phyloP scores from a whole-genome alignment of 1,140 invertebrate genomes.

The Zaprionus gabonicus region DNA sequence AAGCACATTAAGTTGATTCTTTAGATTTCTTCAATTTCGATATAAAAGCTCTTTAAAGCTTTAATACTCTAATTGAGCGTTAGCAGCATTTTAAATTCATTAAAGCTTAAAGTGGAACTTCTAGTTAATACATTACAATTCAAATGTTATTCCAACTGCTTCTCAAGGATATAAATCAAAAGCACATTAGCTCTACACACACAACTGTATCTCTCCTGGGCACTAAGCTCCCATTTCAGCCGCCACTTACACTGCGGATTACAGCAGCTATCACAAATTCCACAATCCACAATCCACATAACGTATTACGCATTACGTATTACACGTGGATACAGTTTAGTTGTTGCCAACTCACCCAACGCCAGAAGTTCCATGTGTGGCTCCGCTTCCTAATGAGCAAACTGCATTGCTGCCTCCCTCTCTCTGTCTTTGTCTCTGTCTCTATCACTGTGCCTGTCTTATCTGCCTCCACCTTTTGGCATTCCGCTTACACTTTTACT shows the following conservation, averaged over 20 bases:
- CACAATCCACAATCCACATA: constrained; percentile 12
- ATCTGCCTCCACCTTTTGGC: neutral
- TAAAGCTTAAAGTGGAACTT: too few relatives aligned
- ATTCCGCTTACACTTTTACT: constrained; percentile 55
- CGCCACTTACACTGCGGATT: constrained; percentile 30
- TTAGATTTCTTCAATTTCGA: too few relatives aligned
- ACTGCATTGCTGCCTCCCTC: constrained; percentile 44
- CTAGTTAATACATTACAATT: neutral
- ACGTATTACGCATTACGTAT: constrained; percentile 23
- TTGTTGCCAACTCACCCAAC: constrained; percentile 48
- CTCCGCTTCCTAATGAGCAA: constrained; percentile 71
- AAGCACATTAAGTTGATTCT: too few relatives aligned
- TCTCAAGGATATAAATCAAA: neutral
- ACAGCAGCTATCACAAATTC: constrained; percentile 15
- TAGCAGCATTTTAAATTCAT: too few relatives aligned
- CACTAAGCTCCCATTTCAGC: constrained; percentile 21
- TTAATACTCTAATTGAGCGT: too few relatives aligned
- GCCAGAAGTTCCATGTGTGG: constrained; percentile 52
- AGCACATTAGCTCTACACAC: neutral
- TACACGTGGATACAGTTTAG: constrained; percentile 35
- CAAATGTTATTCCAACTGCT: neutral
- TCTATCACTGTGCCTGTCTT: too few relatives aligned
- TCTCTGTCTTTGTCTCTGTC: neutral
- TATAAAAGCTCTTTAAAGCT: too few relatives aligned
- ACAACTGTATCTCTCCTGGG: neutral